A percentile compares a stretch with the other conserved stretches of the same genome.
phyloP scores from a whole-genome alignment of 1,140 invertebrate species.

The Laupala kohalensis region DNA sequence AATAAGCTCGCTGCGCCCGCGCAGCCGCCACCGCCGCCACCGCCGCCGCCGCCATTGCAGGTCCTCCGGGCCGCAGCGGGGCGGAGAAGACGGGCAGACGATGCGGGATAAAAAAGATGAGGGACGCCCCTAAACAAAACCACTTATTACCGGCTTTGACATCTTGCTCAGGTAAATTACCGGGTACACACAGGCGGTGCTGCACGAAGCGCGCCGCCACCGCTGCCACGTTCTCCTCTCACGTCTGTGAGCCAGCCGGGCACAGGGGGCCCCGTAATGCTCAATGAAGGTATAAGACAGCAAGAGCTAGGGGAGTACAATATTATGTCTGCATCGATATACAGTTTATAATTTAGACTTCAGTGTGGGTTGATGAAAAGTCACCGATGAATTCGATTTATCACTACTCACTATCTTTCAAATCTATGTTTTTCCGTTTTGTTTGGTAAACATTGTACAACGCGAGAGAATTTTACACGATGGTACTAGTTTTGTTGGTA shows the following conservation, averaged over 20 bases:
- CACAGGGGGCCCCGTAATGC: not conserved
- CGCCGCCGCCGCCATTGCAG: not conserved
- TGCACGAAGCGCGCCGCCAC: not conserved
- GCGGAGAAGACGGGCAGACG: not conserved
- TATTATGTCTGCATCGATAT: too few relatives aligned
- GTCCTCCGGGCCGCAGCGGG: not conserved
- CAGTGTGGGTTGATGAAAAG: too few relatives aligned
- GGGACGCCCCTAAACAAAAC: slow-evolving; percentile 10
- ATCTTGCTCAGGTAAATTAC: slow-evolving; percentile 13
- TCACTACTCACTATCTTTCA: too few relatives aligned
- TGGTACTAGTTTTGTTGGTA: too few relatives aligned
- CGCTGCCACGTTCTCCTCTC: not conserved
- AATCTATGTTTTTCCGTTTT: too few relatives aligned
- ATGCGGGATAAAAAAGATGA: not conserved
- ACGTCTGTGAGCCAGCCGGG: not conserved
- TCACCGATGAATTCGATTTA: too few relatives aligned
- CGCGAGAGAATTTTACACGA: too few relatives aligned
- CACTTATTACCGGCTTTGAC: slow-evolving; percentile 12
- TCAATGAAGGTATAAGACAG: too few relatives aligned
- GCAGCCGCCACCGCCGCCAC: not conserved
- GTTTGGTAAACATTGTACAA: too few relatives aligned
- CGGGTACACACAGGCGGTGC: not conserved
- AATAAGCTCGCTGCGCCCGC: not conserved
- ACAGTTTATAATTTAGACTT: too few relatives aligned
- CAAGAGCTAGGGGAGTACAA: too few relatives aligned